A percentile compares a stretch with the other conserved stretches of the same genome.
Evolutionary conservation across 2,797 vertebrate species (phyloP).

Genomic region (Ispidina lecontei): DNA sequence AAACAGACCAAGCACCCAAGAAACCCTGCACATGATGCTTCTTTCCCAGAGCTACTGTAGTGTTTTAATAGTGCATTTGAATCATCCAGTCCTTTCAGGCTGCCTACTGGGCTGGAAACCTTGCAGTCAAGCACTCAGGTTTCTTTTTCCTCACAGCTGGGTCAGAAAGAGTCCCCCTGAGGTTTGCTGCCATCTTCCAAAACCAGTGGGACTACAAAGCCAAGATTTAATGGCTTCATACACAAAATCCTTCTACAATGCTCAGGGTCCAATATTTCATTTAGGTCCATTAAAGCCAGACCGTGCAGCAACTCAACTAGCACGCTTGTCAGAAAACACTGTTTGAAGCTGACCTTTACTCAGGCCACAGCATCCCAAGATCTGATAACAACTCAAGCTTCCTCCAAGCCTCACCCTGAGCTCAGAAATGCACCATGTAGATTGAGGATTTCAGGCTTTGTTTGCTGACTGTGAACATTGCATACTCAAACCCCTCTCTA

Average conservation of each 20-base stretch:
- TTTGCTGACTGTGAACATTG: neutral
- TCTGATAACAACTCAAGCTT: neutral
- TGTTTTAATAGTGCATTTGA: neutral
- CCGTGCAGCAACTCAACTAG: neutral
- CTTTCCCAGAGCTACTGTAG: neutral
- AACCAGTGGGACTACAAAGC: neutral
- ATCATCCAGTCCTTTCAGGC: neutral
- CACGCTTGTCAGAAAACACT: conserved; percentile 3
- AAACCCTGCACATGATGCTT: neutral
- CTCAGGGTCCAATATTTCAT: neutral
- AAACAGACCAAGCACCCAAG: neutral
- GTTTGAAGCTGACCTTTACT: conserved; percentile 35
- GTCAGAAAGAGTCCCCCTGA: neutral
- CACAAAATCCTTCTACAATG: neutral
- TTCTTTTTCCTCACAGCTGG: neutral
- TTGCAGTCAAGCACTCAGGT: neutral
- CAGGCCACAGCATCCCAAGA: neutral
- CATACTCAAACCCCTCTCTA: neutral
- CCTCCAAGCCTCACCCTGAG: neutral
- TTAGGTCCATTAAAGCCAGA: neutral
- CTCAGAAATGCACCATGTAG: conserved; percentile 1
- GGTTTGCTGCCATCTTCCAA: neutral
- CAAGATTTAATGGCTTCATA: neutral
- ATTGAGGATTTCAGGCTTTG: neutral
- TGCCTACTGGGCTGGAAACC: neutral